phyloP scores from a whole-genome alignment of 2,113 vertebrate genomes.

The Thermophis baileyi region DNA sequence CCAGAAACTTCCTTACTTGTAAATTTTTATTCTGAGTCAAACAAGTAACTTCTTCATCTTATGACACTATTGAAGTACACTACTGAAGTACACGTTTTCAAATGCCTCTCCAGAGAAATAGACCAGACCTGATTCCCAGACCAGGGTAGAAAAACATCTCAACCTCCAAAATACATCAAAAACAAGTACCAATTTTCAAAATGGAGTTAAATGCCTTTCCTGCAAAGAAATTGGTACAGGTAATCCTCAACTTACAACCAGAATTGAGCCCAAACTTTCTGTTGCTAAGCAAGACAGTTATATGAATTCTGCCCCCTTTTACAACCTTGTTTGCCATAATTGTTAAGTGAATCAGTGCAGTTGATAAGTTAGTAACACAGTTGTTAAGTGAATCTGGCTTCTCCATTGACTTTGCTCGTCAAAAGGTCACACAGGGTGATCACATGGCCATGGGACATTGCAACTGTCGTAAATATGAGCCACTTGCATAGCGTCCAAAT shows the following conservation, averaged over 20 bases:
- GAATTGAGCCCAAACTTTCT: background rate
- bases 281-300: background rate
- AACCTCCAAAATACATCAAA: background rate
- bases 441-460: background rate
- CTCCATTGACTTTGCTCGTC: background rate
- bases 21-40: background rate
- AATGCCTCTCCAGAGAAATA: background rate
- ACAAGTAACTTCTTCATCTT: background rate
- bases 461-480: background rate
- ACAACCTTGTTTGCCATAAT: background rate
- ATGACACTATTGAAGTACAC: background rate
- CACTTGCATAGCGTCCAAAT: background rate
- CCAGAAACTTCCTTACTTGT: background rate
- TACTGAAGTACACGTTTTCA: background rate
- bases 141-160: background rate
- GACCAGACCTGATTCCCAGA: background rate
- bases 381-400: background rate
- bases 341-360: background rate
- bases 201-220: background rate
- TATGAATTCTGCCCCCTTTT: background rate
- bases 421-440: background rate
- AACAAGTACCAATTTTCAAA: background rate
- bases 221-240: background rate
- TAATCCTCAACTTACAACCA: background rate
- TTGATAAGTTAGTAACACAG: background rate